phyloP scores from a whole-genome alignment of 2,113 vertebrate species.

The Cheirogaleus medius region DNA sequence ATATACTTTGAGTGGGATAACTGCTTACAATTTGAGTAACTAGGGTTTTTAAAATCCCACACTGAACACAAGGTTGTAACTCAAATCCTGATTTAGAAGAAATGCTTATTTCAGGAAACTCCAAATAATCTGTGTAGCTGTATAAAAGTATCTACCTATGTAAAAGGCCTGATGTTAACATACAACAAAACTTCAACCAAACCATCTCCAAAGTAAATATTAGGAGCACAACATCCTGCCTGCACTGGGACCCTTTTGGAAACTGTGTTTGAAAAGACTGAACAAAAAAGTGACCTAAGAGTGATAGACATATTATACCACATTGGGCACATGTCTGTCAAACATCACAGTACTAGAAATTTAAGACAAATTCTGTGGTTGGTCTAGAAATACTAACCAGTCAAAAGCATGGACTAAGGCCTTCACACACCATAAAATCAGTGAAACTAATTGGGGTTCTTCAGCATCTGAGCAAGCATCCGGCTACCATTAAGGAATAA shows the following conservation, averaged over 20 bases:
- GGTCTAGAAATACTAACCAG: neutral
- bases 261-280: neutral
- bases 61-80: slow-evolving; percentile 14
- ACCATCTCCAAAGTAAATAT: neutral
- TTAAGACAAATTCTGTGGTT: slow-evolving; percentile 1
- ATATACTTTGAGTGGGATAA: neutral
- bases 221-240: neutral
- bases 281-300: neutral
- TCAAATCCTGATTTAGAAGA: slow-evolving; percentile 1
- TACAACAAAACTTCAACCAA: slow-evolving; percentile 33
- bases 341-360: neutral
- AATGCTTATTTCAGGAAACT: neutral
- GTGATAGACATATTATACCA: neutral
- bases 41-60: slow-evolving; percentile 11
- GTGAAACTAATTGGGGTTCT: slow-evolving; percentile 60
- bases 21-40: neutral
- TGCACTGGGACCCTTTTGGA: neutral
- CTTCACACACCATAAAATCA: slow-evolving; percentile 62
- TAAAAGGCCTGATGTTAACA: neutral
- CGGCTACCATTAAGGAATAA: slow-evolving; percentile 54
- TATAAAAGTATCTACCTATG: neutral
- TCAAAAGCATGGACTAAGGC: slow-evolving; percentile 12
- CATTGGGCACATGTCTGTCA: neutral
- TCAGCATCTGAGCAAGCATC: slow-evolving; percentile 44
- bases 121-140: neutral